Conservation (phyloP, 2,888 invertebrate species). For the Cybosia mesomella region DNA sequence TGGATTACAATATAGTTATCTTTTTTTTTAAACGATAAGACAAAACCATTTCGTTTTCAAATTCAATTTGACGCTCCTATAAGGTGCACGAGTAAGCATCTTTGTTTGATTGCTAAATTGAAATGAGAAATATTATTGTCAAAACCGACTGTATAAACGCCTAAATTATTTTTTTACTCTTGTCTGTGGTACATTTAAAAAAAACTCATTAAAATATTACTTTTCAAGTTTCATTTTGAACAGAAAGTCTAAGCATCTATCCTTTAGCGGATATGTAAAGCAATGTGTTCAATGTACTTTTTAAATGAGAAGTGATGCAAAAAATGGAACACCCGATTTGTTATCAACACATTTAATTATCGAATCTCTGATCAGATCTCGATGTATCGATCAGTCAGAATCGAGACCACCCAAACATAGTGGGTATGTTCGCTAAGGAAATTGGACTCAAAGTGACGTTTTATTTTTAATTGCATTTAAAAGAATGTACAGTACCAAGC, state of each 20-base stretch:
- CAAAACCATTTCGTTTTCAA: neutral
- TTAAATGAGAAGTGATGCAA: conserved; percentile 23
- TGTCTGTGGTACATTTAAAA: neutral
- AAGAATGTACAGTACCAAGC: conserved; percentile 16
- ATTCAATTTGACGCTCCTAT: neutral
- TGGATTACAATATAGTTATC: neutral
- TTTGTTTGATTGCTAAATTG: conserved; percentile 2
- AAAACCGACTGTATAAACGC: neutral
- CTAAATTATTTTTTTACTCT: neutral
- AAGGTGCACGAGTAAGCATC: conserved; percentile 3
- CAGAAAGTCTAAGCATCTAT: neutral
- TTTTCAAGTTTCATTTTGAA: neutral
- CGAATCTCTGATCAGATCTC: conserved; percentile 57
- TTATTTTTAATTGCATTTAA: conserved; percentile 42
- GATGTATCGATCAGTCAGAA: conserved; percentile 64
- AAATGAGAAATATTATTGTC: conserved; percentile 8
- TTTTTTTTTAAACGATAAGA: neutral
- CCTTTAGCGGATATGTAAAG: neutral
- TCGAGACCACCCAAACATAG: conserved; percentile 69
- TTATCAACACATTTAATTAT: conserved; percentile 59
- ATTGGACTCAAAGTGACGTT: conserved; percentile 47
- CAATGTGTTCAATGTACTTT: neutral
- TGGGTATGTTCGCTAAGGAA: conserved; percentile 51
- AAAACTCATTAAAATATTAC: conserved; percentile 1
- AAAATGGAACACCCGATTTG: conserved; percentile 55